Conservation (phyloP, 2,888 invertebrate genomes). For the Gandaritis pyraliata region DNA sequence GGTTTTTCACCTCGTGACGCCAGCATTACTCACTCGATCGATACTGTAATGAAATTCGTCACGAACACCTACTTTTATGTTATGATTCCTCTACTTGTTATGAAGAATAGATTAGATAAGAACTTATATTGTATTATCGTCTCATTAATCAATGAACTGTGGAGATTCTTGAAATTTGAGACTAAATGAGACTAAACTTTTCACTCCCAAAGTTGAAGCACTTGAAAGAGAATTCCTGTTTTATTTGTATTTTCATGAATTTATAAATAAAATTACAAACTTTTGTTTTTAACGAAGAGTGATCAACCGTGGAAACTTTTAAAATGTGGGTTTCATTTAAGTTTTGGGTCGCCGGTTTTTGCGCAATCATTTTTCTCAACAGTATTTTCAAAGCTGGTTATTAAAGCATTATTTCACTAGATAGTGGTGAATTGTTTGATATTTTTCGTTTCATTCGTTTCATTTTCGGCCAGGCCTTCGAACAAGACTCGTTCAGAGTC, state of each 20-base stretch:
- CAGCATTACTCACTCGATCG: slow-evolving; percentile 39
- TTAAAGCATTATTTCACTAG: neutral
- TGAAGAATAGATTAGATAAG: slow-evolving; percentile 21
- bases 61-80: slow-evolving; percentile 34
- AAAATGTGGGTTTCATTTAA: too few species aligned
- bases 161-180: neutral
- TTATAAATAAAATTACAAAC: slow-evolving; percentile 24
- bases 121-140: neutral
- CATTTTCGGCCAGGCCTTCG: too few species aligned
- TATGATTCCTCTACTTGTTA: slow-evolving; percentile 20
- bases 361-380: neutral
- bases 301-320: too few species aligned
- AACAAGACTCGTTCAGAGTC: neutral
- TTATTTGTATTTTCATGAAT: slow-evolving; percentile 22
- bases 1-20: slow-evolving; percentile 38
- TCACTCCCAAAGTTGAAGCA: slow-evolving; percentile 13
- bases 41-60: slow-evolving; percentile 35
- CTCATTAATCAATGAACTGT: slow-evolving; percentile 7
- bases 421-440: neutral
- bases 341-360: neutral
- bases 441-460: slow-evolving; percentile 14
- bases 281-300: slow-evolving; percentile 14
- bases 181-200: slow-evolving; percentile 6
- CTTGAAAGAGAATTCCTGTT: slow-evolving; percentile 13
- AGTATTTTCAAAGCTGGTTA: neutral